A percentile compares a stretch with the other conserved stretches of the same genome.
These are phyloP conservation scores for Thalassoma bifasciatum DNA, from an alignment of 2,113 vertebrate species.

Conservation along the genomic window DNA sequence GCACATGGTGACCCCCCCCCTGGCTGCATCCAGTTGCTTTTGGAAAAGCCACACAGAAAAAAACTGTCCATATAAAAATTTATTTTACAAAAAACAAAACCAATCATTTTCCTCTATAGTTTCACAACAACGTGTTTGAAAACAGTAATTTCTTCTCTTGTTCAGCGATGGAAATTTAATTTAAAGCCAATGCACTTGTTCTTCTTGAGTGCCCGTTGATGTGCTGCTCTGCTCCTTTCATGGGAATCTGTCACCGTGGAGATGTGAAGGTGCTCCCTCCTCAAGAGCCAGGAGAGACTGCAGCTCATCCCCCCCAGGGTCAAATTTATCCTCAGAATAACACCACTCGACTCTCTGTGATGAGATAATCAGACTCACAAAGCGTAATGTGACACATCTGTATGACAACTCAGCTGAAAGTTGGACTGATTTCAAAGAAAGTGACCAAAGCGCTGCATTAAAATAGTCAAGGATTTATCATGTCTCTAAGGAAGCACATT, in stretches of 20 bases:
- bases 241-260: constrained; percentile 77
- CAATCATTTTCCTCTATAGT: neutral
- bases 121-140: no score
- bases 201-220: neutral
- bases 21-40: no score
- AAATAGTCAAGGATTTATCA: neutral
- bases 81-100: neutral
- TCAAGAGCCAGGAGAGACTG: constrained; percentile 45
- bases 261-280: constrained; percentile 64
- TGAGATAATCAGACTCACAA: constrained; percentile 47
- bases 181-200: neutral
- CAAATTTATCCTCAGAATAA: constrained; percentile 49
- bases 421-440: neutral
- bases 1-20: no score
- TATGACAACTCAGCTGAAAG: neutral
- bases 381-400: constrained; percentile 17
- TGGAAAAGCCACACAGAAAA: no score
- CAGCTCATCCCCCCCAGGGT: constrained; percentile 52
- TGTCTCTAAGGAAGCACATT: no score
- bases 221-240: constrained; percentile 54
- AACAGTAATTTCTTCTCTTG: neutral
- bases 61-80: neutral
- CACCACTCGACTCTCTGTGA: constrained; percentile 36
- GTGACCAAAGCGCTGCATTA: neutral
- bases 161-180: neutral